phyloP scores from a whole-genome alignment of 2,113 vertebrate genomes.

The Piprites chloris region DNA sequence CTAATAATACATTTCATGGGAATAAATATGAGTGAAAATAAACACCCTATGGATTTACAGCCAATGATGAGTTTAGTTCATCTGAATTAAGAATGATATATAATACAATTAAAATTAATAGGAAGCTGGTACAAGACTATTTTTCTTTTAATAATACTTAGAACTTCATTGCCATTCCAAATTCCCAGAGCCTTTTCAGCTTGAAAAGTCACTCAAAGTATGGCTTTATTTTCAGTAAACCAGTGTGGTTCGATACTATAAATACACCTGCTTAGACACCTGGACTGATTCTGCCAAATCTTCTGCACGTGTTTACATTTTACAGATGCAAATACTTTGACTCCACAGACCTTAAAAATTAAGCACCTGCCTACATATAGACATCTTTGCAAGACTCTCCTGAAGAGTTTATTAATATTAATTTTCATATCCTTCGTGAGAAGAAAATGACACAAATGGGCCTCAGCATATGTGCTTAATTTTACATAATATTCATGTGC shows the following conservation, averaged over 20 bases:
- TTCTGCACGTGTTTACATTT: not conserved
- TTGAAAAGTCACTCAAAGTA: slow-evolving; percentile 12
- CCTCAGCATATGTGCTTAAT: slow-evolving; percentile 4
- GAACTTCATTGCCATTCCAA: not conserved
- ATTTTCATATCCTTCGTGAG: not conserved
- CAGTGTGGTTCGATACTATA: not conserved
- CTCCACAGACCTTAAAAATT: slow-evolving; percentile 12
- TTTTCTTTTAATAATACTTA: slow-evolving; percentile 10
- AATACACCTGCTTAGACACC: not conserved
- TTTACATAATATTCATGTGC: not conserved
- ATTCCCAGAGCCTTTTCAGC: slow-evolving; percentile 2
- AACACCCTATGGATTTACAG: slow-evolving; percentile 28
- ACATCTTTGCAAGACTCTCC: not conserved
- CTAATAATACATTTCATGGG: slow-evolving; percentile 29
- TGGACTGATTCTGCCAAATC: not conserved
- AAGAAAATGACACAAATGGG: slow-evolving; percentile 18
- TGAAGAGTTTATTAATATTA: slow-evolving; percentile 10
- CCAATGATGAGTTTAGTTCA: slow-evolving; percentile 11
- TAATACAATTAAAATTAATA: slow-evolving; percentile 42
- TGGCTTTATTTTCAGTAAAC: slow-evolving; percentile 5
- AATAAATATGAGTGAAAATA: slow-evolving; percentile 34
- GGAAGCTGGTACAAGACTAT: not conserved
- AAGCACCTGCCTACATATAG: not conserved
- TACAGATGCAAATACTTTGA: slow-evolving; percentile 3
- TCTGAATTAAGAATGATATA: slow-evolving; percentile 19